Conservation (phyloP, 2,797 vertebrate species). For the Gallirallus australis region DNA sequence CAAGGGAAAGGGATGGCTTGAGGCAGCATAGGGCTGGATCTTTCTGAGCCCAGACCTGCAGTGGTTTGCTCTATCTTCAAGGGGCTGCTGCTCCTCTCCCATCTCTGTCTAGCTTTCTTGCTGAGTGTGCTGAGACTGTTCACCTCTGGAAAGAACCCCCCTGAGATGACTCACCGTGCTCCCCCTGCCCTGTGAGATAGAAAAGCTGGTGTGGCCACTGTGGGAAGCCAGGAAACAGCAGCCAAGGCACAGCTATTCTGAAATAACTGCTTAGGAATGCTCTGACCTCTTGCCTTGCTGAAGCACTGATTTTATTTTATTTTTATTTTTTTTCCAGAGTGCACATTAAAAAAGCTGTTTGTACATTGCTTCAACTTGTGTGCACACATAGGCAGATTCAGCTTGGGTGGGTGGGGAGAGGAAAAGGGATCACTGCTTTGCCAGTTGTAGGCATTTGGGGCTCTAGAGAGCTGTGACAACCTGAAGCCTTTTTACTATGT, state of each 20-base stretch:
- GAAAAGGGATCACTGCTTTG: background rate
- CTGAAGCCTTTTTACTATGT: constrained; percentile 49
- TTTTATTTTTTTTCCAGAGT: background rate
- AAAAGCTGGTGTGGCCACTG: constrained; percentile 2
- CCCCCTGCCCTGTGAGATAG: background rate
- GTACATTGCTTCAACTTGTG: constrained; percentile 36
- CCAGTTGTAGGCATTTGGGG: background rate
- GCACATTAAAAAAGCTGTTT: constrained; percentile 31
- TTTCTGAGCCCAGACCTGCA: background rate
- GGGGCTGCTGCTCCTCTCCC: background rate
- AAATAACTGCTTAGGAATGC: constrained; percentile 70
- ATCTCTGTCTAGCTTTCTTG: background rate
- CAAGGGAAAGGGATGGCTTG: background rate
- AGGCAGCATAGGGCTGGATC: accelerated
- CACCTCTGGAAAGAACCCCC: background rate
- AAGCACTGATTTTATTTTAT: background rate
- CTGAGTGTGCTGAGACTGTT: background rate
- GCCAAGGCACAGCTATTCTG: constrained; percentile 24
- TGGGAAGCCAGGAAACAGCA: constrained; percentile 53
- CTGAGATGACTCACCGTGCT: background rate
- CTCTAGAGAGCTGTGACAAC: constrained; percentile 62
- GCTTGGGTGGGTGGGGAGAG: background rate
- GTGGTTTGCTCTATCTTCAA: background rate
- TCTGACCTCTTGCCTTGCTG: constrained; percentile 59
- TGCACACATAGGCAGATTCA: background rate